phyloP scores from a whole-genome alignment of 1,140 invertebrate genomes.

The Lamellibrachia luymesi region DNA sequence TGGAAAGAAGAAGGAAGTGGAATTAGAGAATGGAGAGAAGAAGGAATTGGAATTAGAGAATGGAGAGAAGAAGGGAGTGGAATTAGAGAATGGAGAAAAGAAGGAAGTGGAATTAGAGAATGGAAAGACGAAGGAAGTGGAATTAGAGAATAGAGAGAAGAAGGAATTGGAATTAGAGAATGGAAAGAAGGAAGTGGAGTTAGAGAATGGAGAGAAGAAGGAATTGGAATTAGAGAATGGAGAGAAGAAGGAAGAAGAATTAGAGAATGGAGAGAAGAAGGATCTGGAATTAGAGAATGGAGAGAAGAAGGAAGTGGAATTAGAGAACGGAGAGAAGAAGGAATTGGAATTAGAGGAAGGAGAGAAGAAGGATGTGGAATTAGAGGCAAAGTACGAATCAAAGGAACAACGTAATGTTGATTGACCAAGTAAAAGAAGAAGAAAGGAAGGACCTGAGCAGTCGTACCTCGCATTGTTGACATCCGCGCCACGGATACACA shows the following conservation, averaged over 20 bases:
- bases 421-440: no score
- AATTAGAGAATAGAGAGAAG: not conserved
- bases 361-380: not conserved
- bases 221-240: not conserved
- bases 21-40: not conserved
- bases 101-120: not conserved
- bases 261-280: no score
- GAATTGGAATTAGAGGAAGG: no score
- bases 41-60: not conserved
- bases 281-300: not conserved
- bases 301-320: not conserved
- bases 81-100: not conserved
- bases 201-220: not conserved
- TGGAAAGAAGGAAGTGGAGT: not conserved
- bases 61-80: not conserved
- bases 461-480: slow-evolving; percentile 23
- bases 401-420: not conserved
- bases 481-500: slow-evolving; percentile 26
- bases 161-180: not conserved
- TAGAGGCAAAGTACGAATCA: not conserved
- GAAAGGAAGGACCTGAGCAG: not conserved
- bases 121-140: not conserved
- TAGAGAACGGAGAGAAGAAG: not conserved
- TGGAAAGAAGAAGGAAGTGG: not conserved
- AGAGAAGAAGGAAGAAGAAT: not conserved